These are phyloP conservation scores for Malurus splendens DNA, from an alignment of 2,797 vertebrate species.

Conservation along the genomic window DNA sequence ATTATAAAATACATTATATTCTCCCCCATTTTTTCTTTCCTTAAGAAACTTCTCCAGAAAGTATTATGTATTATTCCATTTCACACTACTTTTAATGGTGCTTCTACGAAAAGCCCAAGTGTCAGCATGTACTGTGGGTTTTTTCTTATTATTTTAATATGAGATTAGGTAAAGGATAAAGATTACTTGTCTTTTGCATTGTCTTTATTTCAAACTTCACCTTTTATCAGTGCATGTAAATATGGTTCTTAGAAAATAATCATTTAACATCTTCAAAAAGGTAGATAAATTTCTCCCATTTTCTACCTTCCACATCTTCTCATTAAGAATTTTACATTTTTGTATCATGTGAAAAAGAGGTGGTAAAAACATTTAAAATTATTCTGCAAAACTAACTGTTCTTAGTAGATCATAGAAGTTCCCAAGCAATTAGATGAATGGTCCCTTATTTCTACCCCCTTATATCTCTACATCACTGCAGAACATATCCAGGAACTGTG, in stretches of 20 bases:
- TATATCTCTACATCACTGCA: neutral
- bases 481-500: neutral
- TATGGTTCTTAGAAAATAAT: neutral
- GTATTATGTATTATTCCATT: neutral
- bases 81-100: neutral
- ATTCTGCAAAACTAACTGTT: neutral
- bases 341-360: neutral
- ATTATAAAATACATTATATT: neutral
- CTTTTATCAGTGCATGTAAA: neutral
- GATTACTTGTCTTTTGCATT: neutral
- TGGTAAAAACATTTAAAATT: neutral
- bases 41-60: neutral
- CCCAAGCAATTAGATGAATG: neutral
- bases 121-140: neutral
- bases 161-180: neutral
- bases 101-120: neutral
- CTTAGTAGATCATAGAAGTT: neutral
- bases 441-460: neutral
- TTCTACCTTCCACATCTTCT: neutral
- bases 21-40: neutral
- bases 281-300: neutral
- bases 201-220: neutral
- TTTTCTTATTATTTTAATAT: neutral
- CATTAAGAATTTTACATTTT: neutral
- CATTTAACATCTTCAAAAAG: neutral